phyloP scores from a whole-genome alignment of 2,888 invertebrate genomes.

The Polymixis flavicincta region DNA sequence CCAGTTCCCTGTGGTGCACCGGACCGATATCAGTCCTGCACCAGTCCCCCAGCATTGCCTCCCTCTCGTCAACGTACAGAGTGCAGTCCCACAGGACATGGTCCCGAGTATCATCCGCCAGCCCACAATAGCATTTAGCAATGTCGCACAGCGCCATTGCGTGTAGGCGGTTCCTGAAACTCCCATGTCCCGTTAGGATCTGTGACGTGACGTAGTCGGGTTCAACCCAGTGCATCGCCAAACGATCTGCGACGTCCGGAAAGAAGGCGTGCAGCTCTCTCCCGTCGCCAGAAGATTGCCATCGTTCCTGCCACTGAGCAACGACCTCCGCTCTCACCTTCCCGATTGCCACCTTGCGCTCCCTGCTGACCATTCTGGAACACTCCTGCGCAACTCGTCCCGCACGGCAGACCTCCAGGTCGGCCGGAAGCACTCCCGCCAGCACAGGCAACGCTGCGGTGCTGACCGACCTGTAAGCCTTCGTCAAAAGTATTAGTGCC shows the following conservation, averaged over 20 bases:
- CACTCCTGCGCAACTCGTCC: slow-evolving; percentile 10
- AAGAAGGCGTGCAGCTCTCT: not conserved
- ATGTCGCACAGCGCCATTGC: not conserved
- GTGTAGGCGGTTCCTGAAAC: not conserved
- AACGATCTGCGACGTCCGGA: not conserved
- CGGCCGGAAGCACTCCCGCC: slow-evolving; percentile 49
- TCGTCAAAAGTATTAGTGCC: slow-evolving; percentile 31
- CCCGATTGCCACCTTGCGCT: not conserved
- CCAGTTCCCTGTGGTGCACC: not conserved
- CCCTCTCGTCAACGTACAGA: fast-evolving
- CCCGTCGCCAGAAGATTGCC: not conserved
- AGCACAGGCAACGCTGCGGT: slow-evolving; percentile 36
- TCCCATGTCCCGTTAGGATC: not conserved
- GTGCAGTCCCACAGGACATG: slow-evolving; percentile 9
- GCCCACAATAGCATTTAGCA: not conserved
- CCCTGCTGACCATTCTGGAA: not conserved
- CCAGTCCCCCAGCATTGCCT: not conserved
- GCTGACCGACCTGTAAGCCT: slow-evolving; percentile 43
- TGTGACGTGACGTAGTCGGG: not conserved
- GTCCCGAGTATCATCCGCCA: not conserved
- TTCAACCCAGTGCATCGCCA: not conserved
- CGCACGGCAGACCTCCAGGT: slow-evolving; percentile 47
- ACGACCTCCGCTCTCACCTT: slow-evolving; percentile 2
- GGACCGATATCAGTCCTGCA: fast-evolving
- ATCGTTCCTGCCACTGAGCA: slow-evolving; percentile 14